A percentile compares a stretch with the other conserved stretches of the same genome.
These are phyloP conservation scores for Sphyrna mokarran DNA, from an alignment of 2,113 vertebrate genomes.

Conservation along the genomic window DNA sequence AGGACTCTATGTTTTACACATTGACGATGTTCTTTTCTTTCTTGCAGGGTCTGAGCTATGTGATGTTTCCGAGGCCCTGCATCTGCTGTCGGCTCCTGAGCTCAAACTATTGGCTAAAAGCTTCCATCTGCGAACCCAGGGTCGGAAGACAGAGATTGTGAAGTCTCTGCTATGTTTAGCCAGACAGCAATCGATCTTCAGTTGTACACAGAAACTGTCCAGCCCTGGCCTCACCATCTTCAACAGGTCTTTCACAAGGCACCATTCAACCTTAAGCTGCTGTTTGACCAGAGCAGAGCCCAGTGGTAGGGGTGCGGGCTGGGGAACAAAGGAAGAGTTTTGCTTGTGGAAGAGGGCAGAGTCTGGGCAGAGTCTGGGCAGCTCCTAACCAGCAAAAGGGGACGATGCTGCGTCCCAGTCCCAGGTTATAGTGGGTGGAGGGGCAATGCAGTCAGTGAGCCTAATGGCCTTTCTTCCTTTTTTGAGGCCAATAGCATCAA, in stretches of 20 bases:
- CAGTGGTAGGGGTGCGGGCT: neutral
- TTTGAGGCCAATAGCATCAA: neutral
- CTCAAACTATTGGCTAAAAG: slow-evolving; percentile 76
- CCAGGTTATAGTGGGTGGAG: no score
- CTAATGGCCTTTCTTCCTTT: neutral
- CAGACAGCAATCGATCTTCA: slow-evolving; percentile 76
- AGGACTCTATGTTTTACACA: neutral
- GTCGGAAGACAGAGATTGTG: slow-evolving; percentile 76
- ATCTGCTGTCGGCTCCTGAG: slow-evolving; percentile 81
- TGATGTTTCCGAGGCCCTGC: slow-evolving; percentile 73
- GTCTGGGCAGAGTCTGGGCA: neutral
- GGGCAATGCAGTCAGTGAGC: neutral
- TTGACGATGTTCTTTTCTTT: neutral
- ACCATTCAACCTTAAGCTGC: neutral
- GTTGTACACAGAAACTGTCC: slow-evolving; percentile 49
- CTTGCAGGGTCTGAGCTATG: slow-evolving; percentile 71
- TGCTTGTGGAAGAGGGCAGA: neutral
- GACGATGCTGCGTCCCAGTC: neutral
- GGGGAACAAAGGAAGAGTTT: neutral
- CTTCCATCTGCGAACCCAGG: slow-evolving; percentile 71
- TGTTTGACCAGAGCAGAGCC: neutral
- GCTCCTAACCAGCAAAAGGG: neutral
- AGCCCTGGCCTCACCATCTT: slow-evolving; percentile 67
- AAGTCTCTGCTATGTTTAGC: slow-evolving; percentile 70
- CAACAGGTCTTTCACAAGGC: slow-evolving; percentile 65